Conservation (phyloP, 2,113 vertebrate genomes). For the Hypocryptadius cinnamomeus region DNA sequence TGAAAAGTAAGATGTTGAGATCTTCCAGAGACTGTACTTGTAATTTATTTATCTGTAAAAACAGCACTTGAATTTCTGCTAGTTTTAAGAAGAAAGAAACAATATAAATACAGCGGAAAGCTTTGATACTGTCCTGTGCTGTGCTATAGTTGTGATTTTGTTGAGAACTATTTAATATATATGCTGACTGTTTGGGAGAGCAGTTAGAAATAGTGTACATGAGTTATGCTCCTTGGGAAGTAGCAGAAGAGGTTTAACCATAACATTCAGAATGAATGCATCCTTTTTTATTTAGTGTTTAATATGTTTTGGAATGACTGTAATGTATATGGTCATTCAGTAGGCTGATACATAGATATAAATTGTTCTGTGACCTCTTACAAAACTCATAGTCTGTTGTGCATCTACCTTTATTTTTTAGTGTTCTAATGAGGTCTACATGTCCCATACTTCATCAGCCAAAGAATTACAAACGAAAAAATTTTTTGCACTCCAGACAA, state of each 20-base stretch:
- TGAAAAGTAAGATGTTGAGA: slow-evolving; percentile 70
- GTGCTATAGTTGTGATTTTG: neutral
- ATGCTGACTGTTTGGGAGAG: neutral
- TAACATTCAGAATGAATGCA: neutral
- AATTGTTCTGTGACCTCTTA: neutral
- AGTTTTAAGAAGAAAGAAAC: neutral
- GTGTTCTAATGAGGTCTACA: slow-evolving; percentile 62
- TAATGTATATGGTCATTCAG: neutral
- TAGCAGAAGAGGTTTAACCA: neutral
- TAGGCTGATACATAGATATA: neutral
- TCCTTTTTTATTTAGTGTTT: neutral
- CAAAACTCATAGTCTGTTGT: neutral
- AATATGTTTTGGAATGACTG: neutral
- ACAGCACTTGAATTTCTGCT: neutral
- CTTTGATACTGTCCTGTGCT: neutral
- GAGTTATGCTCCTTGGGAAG: neutral
- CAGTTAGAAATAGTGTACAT: neutral
- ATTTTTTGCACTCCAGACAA: slow-evolving; percentile 48
- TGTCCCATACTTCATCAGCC: slow-evolving; percentile 50
- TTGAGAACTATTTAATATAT: neutral
- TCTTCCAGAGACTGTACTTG: neutral
- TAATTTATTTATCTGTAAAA: neutral
- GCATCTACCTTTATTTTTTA: neutral
- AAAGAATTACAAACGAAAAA: slow-evolving; percentile 69
- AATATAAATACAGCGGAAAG: neutral